Percentiles rank a stretch among this genome's conserved stretches.
phyloP scores from a whole-genome alignment of 2,888 invertebrate species.

The Tinea semifulvella region DNA sequence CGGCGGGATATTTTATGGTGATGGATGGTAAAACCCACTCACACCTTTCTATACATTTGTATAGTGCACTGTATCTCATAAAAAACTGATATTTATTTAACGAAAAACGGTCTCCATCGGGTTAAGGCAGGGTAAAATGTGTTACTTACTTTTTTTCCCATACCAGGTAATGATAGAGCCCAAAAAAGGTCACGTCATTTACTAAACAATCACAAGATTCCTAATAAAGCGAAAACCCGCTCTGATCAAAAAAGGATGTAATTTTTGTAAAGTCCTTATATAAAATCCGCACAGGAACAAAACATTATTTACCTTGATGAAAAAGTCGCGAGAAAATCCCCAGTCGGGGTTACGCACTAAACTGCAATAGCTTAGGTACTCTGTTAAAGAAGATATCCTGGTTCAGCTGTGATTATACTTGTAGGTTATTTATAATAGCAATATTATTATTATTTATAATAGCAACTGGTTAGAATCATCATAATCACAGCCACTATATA shows the following conservation, averaged over 20 bases:
- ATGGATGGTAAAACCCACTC: not conserved
- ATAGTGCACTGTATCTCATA: not conserved
- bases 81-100: conserved; percentile 6
- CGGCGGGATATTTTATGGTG: conserved; percentile 1
- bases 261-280: too few relatives aligned
- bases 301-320: too few relatives aligned
- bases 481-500: too few relatives aligned
- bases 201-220: conserved; percentile 6
- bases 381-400: too few relatives aligned
- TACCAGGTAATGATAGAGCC: conserved; percentile 2
- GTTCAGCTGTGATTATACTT: too few relatives aligned
- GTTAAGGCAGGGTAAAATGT: conserved; percentile 5
- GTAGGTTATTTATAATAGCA: too few relatives aligned
- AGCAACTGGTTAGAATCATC: too few relatives aligned
- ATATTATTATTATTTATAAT: too few relatives aligned
- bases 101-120: not conserved
- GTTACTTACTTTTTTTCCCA: not conserved
- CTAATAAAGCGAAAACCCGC: not conserved
- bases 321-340: too few relatives aligned
- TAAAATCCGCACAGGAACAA: too few relatives aligned
- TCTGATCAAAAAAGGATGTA: not conserved
- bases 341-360: too few relatives aligned
- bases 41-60: conserved; percentile 7
- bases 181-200: conserved; percentile 4
- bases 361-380: too few relatives aligned